Percentiles rank a stretch among this genome's conserved stretches.
These are phyloP conservation scores for Eupithecia pulchellata DNA, from an alignment of 2,888 invertebrate genomes.

Conservation along the genomic window DNA sequence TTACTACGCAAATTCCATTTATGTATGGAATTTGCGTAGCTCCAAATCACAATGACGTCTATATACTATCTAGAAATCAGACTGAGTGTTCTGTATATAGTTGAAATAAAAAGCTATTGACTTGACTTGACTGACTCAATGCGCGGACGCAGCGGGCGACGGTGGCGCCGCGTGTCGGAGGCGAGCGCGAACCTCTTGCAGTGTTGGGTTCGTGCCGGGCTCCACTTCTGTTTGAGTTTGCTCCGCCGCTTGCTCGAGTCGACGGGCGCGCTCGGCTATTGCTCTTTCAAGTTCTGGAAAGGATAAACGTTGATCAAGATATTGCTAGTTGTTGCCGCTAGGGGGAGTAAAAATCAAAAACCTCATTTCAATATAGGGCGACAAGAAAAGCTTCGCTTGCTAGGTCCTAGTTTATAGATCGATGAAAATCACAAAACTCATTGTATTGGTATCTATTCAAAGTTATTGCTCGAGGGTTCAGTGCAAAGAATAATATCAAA, in stretches of 20 bases:
- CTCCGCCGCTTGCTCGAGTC: slow-evolving; percentile 78
- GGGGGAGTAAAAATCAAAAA: neutral
- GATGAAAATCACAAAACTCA: no score
- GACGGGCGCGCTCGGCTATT: slow-evolving; percentile 86
- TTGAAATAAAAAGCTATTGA: slow-evolving; percentile 2
- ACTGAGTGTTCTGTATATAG: neutral
- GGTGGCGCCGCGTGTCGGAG: slow-evolving; percentile 75
- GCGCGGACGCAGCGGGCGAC: slow-evolving; percentile 70
- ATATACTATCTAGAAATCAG: neutral
- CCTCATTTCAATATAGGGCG: neutral
- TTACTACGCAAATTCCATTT: neutral
- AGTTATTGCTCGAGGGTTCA: no score
- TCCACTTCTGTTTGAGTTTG: slow-evolving; percentile 60
- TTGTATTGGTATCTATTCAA: no score
- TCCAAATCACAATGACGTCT: neutral
- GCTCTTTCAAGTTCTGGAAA: slow-evolving; percentile 86
- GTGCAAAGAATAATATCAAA: no score
- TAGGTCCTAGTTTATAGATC: neutral
- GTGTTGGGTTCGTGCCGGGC: slow-evolving; percentile 74
- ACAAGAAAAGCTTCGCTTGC: neutral
- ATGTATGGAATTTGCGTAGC: neutral
- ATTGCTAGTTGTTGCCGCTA: neutral
- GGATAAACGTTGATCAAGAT: neutral
- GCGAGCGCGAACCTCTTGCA: slow-evolving; percentile 77
- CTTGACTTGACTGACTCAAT: slow-evolving; percentile 53